phyloP scores from a whole-genome alignment of 2,113 vertebrate species.

The Marmota monax region DNA sequence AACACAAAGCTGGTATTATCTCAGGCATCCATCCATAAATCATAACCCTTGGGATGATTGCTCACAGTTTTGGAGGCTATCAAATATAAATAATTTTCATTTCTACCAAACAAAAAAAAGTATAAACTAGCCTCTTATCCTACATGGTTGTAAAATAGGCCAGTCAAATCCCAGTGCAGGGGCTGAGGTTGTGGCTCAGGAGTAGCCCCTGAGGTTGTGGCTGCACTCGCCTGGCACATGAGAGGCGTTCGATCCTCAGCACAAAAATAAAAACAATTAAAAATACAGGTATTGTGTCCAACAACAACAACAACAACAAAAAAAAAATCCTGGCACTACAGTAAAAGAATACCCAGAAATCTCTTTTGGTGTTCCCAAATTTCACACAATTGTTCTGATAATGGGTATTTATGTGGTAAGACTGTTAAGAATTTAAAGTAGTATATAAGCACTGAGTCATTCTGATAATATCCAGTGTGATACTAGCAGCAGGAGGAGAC shows the following conservation, averaged over 20 bases:
- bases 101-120: background rate
- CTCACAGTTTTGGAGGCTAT: background rate
- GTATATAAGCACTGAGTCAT: background rate
- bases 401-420: background rate
- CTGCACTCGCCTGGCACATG: too few species aligned
- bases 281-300: too few species aligned
- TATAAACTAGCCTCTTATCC: background rate
- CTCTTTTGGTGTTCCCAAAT: background rate
- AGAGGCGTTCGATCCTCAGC: too few species aligned
- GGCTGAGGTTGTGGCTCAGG: too few species aligned
- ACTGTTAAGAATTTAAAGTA: background rate
- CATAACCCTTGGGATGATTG: background rate
- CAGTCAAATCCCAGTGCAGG: background rate
- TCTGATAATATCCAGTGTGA: background rate
- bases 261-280: too few species aligned
- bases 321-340: background rate
- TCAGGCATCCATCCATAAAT: background rate
- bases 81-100: conserved; percentile 14
- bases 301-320: too few species aligned
- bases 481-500: fast-evolving
- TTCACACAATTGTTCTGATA: background rate
- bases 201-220: too few species aligned
- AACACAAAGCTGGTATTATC: background rate
- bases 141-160: background rate
- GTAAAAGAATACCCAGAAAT: background rate